Evolutionary conservation across 2,888 invertebrate species (phyloP), one percentile per base, ranked within the genome.

Genomic region (Marronus borbonicus): DNA sequence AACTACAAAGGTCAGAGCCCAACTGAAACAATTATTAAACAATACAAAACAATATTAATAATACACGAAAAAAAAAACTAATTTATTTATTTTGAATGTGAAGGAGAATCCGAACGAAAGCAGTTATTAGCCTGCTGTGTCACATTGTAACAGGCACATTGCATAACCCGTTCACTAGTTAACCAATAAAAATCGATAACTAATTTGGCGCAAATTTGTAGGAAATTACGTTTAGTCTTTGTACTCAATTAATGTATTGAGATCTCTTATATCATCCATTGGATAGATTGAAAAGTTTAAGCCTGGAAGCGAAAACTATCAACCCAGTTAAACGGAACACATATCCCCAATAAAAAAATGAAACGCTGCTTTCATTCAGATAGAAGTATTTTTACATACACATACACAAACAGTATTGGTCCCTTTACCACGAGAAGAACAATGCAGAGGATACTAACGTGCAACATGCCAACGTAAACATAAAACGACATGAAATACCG

Each of bases 1-100:
- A 86, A 85, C 86, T 86, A 87, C 85, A 85, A 85, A 82, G 85
- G 85, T 86, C 83, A 84, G 85, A 84, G 86, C 87, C 87, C 87
- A 87, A 87, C 87, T 87, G 86, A 87, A 88, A 87, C 86, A 87
- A 83, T 79, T 78, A 69, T 76, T 76, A 78, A 76, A 78, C 76
- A 76, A 76, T 72, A 76, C 68, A 77, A 78, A 78, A 78, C 60
- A 78, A 76, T 69, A 69, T 68, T 69, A 76, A 74, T 76, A 76
- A 76, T 55, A 65, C 66, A 66, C 68, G 31, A 62, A 62, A 65
- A 65, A 52, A 76, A 76, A 39, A 3, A 55, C 17, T n/a, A 65
- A 39, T 28, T 65, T 65, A 52, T 64, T 65, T 76, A 65, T 50
- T 65, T 76, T 24, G 28, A 72, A 36, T 14, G 4, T 69, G 14